Evolutionary conservation across 2,113 vertebrate genomes (phyloP), one percentile per base, ranked within the genome.

Genomic region (Ceratotherium simum): DNA sequence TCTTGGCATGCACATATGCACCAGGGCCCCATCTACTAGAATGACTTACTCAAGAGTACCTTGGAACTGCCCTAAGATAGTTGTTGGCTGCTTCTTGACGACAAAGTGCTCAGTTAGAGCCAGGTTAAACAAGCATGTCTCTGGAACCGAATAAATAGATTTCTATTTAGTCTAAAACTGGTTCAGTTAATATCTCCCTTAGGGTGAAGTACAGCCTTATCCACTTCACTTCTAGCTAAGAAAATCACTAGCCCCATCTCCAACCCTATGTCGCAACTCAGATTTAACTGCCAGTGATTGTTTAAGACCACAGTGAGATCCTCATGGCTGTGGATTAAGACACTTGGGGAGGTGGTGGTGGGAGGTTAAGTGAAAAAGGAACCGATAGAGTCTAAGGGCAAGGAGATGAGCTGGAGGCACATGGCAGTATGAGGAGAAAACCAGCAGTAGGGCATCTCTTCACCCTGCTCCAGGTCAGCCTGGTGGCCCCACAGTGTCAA

Each of bases 121-220:
- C 46, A 70, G 58, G 67, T 90, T 67, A 84, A 81, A 87, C 12
- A 91, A 80, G 69, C 23, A 8, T 42, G 25, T 73, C 70, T 27
- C 67, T 31, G 73, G 85, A 70, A 88, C 29, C 17, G 48, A 94
- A 60, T 67, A 70, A 42, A 70, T 25, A 88, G 33, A 64, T 95
- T 91, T 93, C n/a, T n/a, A n/a, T n/a, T n/a, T n/a, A n/a, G n/a
- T n/a, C n/a, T 95, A 42, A 95, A 94, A 78, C 21, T 23, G 7
- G 16, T 82, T 93, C 54, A 86, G 31, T 95, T 84, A 84, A 33
- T 89, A 67, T 33, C 27, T 70, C 31, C 75, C 64, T 81, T 25
- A 56, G n/a, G 92, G 79, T n/a, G 10, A 91, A 78, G 1, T 39
- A 21, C 36, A 33, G 48, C 36, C 39, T 90, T 92, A 42, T 90